Evolutionary conservation across 1,140 invertebrate genomes (phyloP).

Genomic region (Euglossa dilemma): DNA sequence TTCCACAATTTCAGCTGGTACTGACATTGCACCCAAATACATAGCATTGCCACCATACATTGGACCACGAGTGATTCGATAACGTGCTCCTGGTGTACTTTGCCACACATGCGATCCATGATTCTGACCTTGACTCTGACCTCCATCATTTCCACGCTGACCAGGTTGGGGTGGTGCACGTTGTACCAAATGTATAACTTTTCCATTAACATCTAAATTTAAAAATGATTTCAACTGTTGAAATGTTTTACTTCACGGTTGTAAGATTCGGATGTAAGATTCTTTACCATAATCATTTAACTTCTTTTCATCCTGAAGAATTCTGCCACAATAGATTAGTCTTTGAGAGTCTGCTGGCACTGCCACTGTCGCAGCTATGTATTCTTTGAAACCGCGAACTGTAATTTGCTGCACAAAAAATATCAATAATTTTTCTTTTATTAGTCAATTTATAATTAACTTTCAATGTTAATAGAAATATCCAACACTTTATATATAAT

Average conservation of each 20-base stretch:
- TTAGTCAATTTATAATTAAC: background rate
- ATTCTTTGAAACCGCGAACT: slow-evolving; percentile 93
- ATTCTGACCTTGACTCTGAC: slow-evolving; percentile 67
- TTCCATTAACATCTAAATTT: slow-evolving; percentile 92
- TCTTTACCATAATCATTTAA: slow-evolving; percentile 92
- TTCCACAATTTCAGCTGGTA: slow-evolving; percentile 84
- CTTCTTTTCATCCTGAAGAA: slow-evolving; percentile 95
- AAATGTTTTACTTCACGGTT: background rate
- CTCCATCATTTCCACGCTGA: slow-evolving; percentile 72
- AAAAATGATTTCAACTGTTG: background rate
- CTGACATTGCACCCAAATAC: slow-evolving; percentile 86
- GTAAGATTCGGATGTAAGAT: background rate
- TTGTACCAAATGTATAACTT: slow-evolving; percentile 97
- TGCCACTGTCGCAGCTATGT: slow-evolving; percentile 89
- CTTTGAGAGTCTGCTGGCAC: slow-evolving; percentile 92
- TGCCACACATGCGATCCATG: slow-evolving; percentile 56
- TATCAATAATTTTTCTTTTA: background rate
- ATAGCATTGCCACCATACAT: slow-evolving; percentile 83
- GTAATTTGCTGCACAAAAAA: slow-evolving; percentile 86
- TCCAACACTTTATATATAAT: background rate
- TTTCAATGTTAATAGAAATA: background rate
- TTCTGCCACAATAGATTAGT: slow-evolving; percentile 95
- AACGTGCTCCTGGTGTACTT: slow-evolving; percentile 60
- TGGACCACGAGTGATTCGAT: slow-evolving; percentile 74
- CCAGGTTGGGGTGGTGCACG: slow-evolving; percentile 86